These are phyloP conservation scores for Buceros bicornis DNA, from an alignment of 2,797 vertebrate species.

Conservation along the genomic window DNA sequence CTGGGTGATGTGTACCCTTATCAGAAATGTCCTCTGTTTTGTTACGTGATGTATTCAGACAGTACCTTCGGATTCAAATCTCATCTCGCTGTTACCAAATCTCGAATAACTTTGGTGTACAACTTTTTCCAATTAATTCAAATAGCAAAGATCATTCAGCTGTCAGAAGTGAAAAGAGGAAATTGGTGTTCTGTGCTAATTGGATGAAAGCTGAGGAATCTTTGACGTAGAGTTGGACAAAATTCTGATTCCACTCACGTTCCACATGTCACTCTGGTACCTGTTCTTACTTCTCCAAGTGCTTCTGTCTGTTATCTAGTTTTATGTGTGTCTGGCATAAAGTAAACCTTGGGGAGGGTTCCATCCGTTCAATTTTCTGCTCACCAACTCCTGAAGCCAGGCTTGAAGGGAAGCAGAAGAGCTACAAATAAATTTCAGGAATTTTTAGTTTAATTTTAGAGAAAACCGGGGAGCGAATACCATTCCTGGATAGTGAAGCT, in stretches of 20 bases:
- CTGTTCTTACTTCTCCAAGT: not conserved
- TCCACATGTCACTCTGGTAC: not conserved
- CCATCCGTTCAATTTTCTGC: not conserved
- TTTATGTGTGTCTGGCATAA: not conserved
- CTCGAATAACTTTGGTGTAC: not conserved
- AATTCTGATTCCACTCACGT: not conserved
- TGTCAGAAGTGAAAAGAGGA: not conserved
- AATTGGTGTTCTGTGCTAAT: not conserved
- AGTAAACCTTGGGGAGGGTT: not conserved
- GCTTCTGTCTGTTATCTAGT: not conserved
- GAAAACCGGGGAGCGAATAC: not conserved
- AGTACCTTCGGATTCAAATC: conserved; percentile 3
- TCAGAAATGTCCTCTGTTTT: not conserved
- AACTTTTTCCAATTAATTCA: conserved; percentile 21
- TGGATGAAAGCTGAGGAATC: not conserved
- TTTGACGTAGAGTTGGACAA: not conserved
- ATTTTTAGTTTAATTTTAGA: not conserved
- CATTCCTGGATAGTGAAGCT: not conserved
- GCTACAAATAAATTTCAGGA: not conserved
- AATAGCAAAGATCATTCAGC: not conserved
- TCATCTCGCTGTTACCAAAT: not conserved
- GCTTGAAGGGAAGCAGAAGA: not conserved
- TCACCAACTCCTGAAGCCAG: not conserved
- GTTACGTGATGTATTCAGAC: not conserved
- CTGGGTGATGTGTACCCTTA: not conserved